Conservation (phyloP, 2,797 vertebrate species). For the Morelia viridis region DNA sequence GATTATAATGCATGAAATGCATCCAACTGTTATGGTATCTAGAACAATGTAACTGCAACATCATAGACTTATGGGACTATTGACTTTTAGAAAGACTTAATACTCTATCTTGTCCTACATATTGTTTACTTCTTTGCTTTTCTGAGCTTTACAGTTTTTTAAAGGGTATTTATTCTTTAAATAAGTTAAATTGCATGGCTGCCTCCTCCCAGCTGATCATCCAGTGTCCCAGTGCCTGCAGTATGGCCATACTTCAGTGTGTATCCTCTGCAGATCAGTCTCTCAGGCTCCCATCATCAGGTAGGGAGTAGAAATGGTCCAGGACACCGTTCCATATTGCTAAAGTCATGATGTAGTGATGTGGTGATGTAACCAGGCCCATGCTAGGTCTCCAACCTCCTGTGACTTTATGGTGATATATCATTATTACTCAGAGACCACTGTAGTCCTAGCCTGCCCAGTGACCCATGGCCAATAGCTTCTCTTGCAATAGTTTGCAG, state of each 20-base stretch:
- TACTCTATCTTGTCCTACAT: background rate
- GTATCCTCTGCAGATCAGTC: background rate
- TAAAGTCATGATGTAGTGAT: background rate
- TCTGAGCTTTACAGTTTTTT: background rate
- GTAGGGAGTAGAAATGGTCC: background rate
- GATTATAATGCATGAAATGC: slow-evolving; percentile 59
- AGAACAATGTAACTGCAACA: slow-evolving; percentile 66
- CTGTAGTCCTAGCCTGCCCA: background rate
- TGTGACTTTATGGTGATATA: background rate
- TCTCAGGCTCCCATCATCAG: background rate
- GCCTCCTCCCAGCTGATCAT: background rate
- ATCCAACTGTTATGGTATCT: slow-evolving; percentile 62
- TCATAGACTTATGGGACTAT: slow-evolving; percentile 17
- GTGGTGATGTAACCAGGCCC: background rate
- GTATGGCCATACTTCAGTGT: background rate
- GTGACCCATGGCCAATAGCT: background rate
- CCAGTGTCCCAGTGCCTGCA: background rate
- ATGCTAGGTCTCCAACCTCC: background rate
- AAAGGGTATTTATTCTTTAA: background rate
- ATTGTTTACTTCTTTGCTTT: background rate
- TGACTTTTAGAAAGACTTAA: background rate
- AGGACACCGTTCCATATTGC: background rate
- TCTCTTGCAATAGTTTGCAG: background rate
- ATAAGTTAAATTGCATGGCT: background rate
- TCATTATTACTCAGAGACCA: background rate